These are phyloP conservation scores for Bos indicus DNA, from an alignment of 2,113 vertebrate species.

Conservation along the genomic window DNA sequence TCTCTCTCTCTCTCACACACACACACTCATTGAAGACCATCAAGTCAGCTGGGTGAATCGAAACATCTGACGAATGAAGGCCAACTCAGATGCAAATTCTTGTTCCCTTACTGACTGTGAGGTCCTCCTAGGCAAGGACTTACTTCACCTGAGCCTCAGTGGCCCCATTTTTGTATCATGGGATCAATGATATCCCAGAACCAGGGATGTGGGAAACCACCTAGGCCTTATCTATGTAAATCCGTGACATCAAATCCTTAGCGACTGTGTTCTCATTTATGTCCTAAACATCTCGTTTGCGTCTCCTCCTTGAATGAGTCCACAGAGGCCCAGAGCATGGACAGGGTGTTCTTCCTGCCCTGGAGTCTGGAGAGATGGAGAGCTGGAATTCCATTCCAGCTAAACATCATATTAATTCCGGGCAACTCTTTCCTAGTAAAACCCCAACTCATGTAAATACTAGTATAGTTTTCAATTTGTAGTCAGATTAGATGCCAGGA, in stretches of 20 bases:
- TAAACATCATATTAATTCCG: conserved; percentile 59
- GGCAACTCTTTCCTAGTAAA: conserved; percentile 72
- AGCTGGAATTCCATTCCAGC: conserved; percentile 34
- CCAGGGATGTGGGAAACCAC: not conserved
- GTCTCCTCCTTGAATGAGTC: not conserved
- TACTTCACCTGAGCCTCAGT: not conserved
- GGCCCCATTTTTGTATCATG: not conserved
- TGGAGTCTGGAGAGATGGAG: conserved; percentile 23
- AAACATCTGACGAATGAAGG: not conserved
- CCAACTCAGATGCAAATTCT: not conserved
- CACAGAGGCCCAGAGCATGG: not conserved
- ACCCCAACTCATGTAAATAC: conserved; percentile 69
- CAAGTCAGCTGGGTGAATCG: not conserved
- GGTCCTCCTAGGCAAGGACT: not conserved
- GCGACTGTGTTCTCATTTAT: not conserved
- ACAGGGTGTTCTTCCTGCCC: conserved; percentile 27
- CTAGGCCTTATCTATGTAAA: not conserved
- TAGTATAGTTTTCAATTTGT: conserved; percentile 73
- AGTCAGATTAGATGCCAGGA: conserved; percentile 69
- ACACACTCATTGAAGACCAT: not conserved
- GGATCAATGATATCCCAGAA: not conserved
- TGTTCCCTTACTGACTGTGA: not conserved
- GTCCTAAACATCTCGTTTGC: not conserved
- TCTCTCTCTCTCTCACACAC: not conserved
- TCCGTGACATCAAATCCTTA: not conserved